Conservation (phyloP, 30 jellyfish, hydroid and myxozoan species). For the Turritopsis dohrnii region DNA sequence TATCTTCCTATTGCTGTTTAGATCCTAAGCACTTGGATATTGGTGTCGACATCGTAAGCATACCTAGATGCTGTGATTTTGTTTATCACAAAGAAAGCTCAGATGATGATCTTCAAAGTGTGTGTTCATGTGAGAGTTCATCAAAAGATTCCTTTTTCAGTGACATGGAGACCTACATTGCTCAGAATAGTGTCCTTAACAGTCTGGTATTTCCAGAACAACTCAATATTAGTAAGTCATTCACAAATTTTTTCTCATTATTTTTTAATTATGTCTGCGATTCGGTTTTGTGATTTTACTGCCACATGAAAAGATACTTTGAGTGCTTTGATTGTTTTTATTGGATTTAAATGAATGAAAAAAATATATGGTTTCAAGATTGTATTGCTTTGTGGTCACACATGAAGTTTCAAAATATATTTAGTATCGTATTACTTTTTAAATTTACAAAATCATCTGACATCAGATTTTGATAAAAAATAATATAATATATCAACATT, state of each 20-base stretch:
- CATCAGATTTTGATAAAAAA: no score
- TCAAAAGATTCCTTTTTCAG: conserved; percentile 34
- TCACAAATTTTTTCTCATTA: neutral
- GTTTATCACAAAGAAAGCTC: conserved; percentile 39
- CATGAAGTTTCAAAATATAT: no score
- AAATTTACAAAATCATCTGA: no score
- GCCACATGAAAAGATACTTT: neutral
- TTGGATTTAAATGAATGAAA: neutral
- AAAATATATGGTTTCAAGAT: neutral
- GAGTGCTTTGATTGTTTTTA: neutral
- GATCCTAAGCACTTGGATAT: conserved; percentile 80
- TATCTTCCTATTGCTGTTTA: conserved; percentile 2
- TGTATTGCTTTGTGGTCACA: neutral
- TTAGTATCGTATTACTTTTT: neutral
- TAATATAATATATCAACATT: no score
- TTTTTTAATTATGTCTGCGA: neutral
- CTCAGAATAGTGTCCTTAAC: conserved; percentile 47
- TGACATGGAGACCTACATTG: conserved; percentile 74
- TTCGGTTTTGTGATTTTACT: neutral
- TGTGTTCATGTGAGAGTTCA: conserved; percentile 56
- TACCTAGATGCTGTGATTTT: conserved; percentile 79
- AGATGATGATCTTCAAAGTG: conserved; percentile 47
- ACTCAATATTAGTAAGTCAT: conserved; percentile 73
- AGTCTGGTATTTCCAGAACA: conserved; percentile 66
- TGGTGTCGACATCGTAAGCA: conserved; percentile 55